Base-by-base conservation (phyloP, 2,113 vertebrate genomes). In the Myotis lucifugus region DNA sequence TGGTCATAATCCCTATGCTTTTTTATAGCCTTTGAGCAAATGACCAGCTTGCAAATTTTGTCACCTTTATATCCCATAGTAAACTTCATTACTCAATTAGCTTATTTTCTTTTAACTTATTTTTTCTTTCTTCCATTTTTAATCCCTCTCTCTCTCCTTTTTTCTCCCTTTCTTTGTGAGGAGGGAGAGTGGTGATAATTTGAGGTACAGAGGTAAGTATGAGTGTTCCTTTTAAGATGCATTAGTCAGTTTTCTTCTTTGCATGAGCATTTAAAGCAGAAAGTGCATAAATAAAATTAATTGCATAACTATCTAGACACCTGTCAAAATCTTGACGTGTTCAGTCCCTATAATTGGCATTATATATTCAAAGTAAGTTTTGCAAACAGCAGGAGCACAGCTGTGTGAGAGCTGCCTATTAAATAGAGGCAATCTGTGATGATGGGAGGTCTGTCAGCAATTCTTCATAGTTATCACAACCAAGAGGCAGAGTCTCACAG, bases 231-330 rank as follows among this genome's bases (percentile, higher is more conserved):
- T 97, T 92, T 32, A 79, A 94, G 59, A 78, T 92, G 15, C 29
- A 82, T 94, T 56, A 86, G 83, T 87, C 52, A 96, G 67, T 78
- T 95, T 97, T 96, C 69, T 94, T 95, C 34, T 48, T 97, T 98
- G 97, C 88, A 95, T 95, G 84, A 85, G 19, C 87, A 97, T 97
- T 98, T 92, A 85, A 97, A 88, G 73, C 52, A 97, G 56, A 97
- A 98, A 93, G 72, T 84, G n/a, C 91, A 91, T 96, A 96, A 93
- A 97, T 98, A 98, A 97, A 96, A 98, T 96, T 98, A 98, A 98
- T 97, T 98, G 73, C 34, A 79, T 42, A 95, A 96, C 70, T 97
- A 91, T 96, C 81, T n/a, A 85, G 95, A 94, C 92, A 95, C 91
- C 92, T 97, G 93, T 98, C 96, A 97, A 93, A 97, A 82, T 93